Conservation (phyloP, 2,888 invertebrate species). For the Sinohyriopsis cumingii region DNA sequence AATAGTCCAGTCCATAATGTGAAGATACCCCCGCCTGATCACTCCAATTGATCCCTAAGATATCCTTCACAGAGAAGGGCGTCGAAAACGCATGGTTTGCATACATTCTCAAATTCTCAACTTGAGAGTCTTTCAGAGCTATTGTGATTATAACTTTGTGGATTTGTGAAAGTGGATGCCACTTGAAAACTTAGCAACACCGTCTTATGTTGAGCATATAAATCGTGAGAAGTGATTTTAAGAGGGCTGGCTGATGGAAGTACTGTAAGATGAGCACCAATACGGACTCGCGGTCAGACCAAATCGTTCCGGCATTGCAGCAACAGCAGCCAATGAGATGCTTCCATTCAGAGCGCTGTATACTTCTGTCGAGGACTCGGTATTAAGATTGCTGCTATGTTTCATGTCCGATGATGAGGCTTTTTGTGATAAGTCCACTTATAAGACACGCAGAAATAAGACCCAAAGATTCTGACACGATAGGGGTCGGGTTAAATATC, state of each 20-base stretch:
- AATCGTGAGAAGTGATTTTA: slow-evolving; percentile 39
- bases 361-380: no score
- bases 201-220: slow-evolving; percentile 38
- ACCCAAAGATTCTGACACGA: no score
- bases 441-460: no score
- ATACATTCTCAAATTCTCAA: slow-evolving; percentile 40
- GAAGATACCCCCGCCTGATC: slow-evolving; percentile 29
- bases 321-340: no score
- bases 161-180: slow-evolving; percentile 41
- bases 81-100: slow-evolving; percentile 40
- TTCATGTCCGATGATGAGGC: no score
- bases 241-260: slow-evolving; percentile 3
- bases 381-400: no score
- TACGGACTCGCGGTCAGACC: no score
- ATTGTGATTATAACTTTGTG: slow-evolving; percentile 39
- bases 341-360: no score
- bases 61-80: slow-evolving; percentile 43
- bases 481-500: no score
- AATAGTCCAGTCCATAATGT: slow-evolving; percentile 45
- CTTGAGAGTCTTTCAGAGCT: slow-evolving; percentile 35
- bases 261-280: background rate
- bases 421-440: no score
- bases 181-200: slow-evolving; percentile 42
- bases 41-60: slow-evolving; percentile 28
- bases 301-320: no score